Evolutionary conservation across 1,140 invertebrate species (phyloP), one percentile per base, ranked within the genome.

Genomic region (Grapholita molesta): DNA sequence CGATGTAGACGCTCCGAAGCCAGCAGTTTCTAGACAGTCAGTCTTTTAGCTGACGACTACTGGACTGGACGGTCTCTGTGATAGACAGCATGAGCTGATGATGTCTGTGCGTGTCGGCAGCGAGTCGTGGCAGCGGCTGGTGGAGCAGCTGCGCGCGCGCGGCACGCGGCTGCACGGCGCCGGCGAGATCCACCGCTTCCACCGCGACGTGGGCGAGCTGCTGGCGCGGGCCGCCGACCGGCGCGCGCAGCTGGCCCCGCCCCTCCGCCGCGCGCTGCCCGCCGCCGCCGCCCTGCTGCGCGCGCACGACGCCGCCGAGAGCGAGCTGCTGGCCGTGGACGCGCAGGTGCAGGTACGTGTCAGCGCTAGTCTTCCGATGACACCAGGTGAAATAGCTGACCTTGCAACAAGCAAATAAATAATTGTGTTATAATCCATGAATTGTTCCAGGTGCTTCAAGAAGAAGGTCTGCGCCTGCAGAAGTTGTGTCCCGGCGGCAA

Each of bases 161-260:
- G 97, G 98, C 73, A 94, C 96, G 69, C 95, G 98, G 64, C 92
- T 99, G 7, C 94, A 96, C 78, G 98, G 97, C 0, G 98, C 98
- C 5, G 98, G 97, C 18, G 97, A 99, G 91, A 98, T 99, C 72
- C 98, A 99, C 89, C 94, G 98, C 38, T 99, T 99, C 94, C 98
- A 99, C 92, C 94, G 98, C 23, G 98, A 99, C 88, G 98, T 98
- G 0, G 97, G 96, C 6, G 98, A 99, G 83, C 96, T 98, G 4
- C 89, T 98, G 1, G 96, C 97, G 9, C 93, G 98, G 25, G 98
- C 99, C 32, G 78, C 74, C 0, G 84, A 84, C 48, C 75, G 85
- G 28, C 69, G 83, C 0, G 83, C 82, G 0, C 79, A 74, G n/a
- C 77, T 91, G 7, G 77, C 79, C 3, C 8, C 53, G 1, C 53